These are phyloP conservation scores for Abramis brama DNA, from an alignment of 2,113 vertebrate genomes.

Conservation along the genomic window DNA sequence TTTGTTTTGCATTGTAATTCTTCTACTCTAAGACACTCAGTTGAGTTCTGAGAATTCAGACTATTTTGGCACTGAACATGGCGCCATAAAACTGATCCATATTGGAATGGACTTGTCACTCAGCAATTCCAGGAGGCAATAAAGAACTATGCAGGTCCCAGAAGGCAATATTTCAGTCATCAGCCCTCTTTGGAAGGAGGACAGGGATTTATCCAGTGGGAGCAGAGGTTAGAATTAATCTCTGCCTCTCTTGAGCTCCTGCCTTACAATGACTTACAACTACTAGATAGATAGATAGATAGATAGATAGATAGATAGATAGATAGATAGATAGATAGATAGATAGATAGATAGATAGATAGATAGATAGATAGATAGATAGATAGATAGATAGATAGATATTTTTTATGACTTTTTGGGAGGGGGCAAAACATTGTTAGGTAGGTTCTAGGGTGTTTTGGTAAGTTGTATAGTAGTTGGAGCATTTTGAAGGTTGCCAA, in stretches of 20 bases:
- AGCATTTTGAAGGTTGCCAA: background rate
- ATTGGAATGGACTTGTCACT: slow-evolving; percentile 57
- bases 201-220: slow-evolving; percentile 45
- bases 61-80: slow-evolving; percentile 53
- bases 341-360: too few species aligned
- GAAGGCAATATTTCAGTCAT: slow-evolving; percentile 55
- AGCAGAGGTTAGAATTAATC: slow-evolving; percentile 56
- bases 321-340: too few species aligned
- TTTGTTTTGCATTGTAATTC: slow-evolving; percentile 40
- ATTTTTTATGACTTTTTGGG: too few species aligned
- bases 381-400: too few species aligned
- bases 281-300: background rate
- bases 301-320: too few species aligned
- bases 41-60: slow-evolving; percentile 63
- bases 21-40: slow-evolving; percentile 32
- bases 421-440: background rate
- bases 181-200: slow-evolving; percentile 48
- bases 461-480: background rate
- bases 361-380: too few species aligned
- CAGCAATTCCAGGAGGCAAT: slow-evolving; percentile 53
- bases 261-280: slow-evolving; percentile 51
- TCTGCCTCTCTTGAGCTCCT: slow-evolving; percentile 40
- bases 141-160: slow-evolving; percentile 46
- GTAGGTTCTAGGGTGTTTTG: background rate
- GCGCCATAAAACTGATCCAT: slow-evolving; percentile 51